Conservation (phyloP, 2,113 vertebrate genomes). For the Dissostichus mawsoni region DNA sequence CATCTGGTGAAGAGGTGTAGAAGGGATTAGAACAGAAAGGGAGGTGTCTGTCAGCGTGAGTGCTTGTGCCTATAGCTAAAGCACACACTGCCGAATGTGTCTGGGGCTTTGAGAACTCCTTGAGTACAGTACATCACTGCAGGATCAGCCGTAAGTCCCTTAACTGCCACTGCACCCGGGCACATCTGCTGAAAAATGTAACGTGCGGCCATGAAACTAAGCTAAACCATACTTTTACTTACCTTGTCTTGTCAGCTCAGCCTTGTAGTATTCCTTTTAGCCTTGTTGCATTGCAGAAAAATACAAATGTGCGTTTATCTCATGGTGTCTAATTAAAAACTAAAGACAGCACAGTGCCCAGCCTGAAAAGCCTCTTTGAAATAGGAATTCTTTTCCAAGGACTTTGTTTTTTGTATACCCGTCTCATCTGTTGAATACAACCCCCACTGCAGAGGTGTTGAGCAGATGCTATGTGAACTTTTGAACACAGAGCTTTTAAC, state of each 20-base stretch:
- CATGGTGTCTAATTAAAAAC: slow-evolving; percentile 67
- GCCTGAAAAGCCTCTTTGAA: slow-evolving; percentile 50
- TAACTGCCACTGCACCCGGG: slow-evolving; percentile 51
- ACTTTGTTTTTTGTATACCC: slow-evolving; percentile 49
- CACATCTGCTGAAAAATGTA: slow-evolving; percentile 51
- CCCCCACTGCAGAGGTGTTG: slow-evolving; percentile 54
- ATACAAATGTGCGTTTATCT: slow-evolving; percentile 59
- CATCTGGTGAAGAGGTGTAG: slow-evolving; percentile 65
- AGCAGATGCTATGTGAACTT: slow-evolving; percentile 65
- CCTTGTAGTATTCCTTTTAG: slow-evolving; percentile 44
- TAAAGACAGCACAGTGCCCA: slow-evolving; percentile 50
- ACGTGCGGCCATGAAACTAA: slow-evolving; percentile 43
- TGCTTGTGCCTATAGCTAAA: slow-evolving; percentile 62
- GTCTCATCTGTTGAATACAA: slow-evolving; percentile 59
- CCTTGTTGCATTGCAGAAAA: slow-evolving; percentile 52
- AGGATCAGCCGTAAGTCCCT: slow-evolving; percentile 38
- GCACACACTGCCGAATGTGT: slow-evolving; percentile 50
- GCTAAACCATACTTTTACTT: slow-evolving; percentile 37
- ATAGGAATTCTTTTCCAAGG: slow-evolving; percentile 65
- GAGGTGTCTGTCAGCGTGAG: slow-evolving; percentile 61
- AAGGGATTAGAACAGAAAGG: slow-evolving; percentile 53
- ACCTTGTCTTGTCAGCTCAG: slow-evolving; percentile 50
- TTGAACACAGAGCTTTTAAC: slow-evolving; percentile 58
- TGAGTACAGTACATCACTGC: slow-evolving; percentile 41
- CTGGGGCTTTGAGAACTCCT: slow-evolving; percentile 47